phyloP scores from a whole-genome alignment of 2,797 vertebrate species.

The Ctenopoma multispine region DNA sequence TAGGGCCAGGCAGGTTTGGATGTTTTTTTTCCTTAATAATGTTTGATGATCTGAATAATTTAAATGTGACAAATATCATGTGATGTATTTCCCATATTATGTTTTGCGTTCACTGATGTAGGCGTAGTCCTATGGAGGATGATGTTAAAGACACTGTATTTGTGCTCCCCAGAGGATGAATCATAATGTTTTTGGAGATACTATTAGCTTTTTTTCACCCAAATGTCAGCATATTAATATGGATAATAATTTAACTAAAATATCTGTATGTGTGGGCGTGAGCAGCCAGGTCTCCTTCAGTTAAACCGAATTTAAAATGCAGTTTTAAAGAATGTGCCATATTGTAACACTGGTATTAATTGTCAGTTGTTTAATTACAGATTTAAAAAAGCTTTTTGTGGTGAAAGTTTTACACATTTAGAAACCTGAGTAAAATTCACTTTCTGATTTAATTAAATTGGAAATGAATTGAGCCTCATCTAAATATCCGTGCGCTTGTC shows the following conservation, averaged over 20 bases:
- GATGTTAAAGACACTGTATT: too few relatives aligned
- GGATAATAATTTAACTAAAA: not conserved
- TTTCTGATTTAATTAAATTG: constrained; percentile 54
- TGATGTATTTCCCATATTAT: too few relatives aligned
- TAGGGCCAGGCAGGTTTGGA: too few relatives aligned
- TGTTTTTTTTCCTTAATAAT: too few relatives aligned
- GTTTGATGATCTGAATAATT: too few relatives aligned
- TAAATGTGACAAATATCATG: too few relatives aligned
- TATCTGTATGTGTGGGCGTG: constrained; percentile 18
- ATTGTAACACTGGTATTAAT: constrained; percentile 7
- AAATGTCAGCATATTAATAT: constrained; percentile 7
- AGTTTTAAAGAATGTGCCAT: constrained; percentile 9
- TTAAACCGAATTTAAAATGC: constrained; percentile 23
- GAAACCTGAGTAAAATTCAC: constrained; percentile 26
- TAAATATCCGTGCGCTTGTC: constrained; percentile 32
- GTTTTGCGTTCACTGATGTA: too few relatives aligned
- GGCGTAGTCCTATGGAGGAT: too few relatives aligned
- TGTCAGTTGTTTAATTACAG: constrained; percentile 15
- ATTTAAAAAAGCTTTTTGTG: constrained; percentile 21
- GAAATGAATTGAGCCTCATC: constrained; percentile 35
- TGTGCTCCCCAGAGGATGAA: too few relatives aligned
- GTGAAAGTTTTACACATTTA: constrained; percentile 19
- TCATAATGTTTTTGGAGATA: too few relatives aligned
- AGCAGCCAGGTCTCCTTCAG: constrained; percentile 6
- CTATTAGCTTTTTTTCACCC: too few relatives aligned